These are phyloP conservation scores for Corella eumyota DNA, from an alignment of 23 tunicate species.

Conservation along the genomic window DNA sequence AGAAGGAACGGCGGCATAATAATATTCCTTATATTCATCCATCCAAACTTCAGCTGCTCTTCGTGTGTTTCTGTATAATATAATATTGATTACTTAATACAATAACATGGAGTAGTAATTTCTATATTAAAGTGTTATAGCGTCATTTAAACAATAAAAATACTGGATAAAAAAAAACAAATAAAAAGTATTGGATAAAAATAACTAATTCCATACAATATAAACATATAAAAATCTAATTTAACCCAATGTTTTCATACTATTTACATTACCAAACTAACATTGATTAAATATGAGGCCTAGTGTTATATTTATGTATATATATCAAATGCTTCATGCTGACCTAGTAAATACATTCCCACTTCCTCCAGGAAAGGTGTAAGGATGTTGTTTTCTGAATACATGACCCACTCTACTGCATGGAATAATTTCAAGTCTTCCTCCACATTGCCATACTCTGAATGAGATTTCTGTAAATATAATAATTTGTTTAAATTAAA, in stretches of 20 bases:
- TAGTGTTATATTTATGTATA: too few species aligned
- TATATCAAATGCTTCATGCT: not conserved
- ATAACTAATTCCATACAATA: too few species aligned
- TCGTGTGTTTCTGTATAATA: slow-evolving; percentile 81
- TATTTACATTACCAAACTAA: too few species aligned
- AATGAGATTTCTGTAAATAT: slow-evolving; percentile 62
- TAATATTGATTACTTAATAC: too few species aligned
- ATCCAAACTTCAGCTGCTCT: slow-evolving; percentile 98
- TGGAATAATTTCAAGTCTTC: slow-evolving; percentile 74
- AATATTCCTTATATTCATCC: slow-evolving; percentile 89
- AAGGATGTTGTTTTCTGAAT: slow-evolving; percentile 89
- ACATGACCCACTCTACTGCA: slow-evolving; percentile 95
- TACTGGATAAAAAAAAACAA: too few species aligned
- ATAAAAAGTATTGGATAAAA: too few species aligned
- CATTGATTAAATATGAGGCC: too few species aligned
- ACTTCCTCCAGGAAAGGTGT: slow-evolving; percentile 90
- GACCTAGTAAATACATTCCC: slow-evolving; percentile 81
- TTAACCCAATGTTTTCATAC: too few species aligned
- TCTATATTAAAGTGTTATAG: too few species aligned
- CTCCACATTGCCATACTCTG: slow-evolving; percentile 96
- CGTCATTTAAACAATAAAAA: too few species aligned
- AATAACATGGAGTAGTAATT: too few species aligned
- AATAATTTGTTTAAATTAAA: not conserved
- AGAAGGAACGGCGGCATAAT: slow-evolving; percentile 93
- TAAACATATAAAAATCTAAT: too few species aligned